A percentile compares a stretch with the other conserved stretches of the same genome.
Evolutionary conservation across 2,888 invertebrate species (phyloP).

Genomic region (Dolomedes plantarius): DNA sequence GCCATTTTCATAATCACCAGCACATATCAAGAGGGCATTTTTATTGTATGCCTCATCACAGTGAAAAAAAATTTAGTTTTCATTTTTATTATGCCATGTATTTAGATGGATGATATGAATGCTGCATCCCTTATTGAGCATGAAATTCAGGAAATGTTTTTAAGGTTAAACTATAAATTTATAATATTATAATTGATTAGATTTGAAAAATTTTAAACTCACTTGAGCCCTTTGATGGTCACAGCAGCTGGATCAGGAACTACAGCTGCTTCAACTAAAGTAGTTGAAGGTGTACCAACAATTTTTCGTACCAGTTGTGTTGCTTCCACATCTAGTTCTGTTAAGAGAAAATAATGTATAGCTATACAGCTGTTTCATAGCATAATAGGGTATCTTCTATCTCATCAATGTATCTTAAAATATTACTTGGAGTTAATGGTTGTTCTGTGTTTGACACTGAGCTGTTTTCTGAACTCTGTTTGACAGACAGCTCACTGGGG

Average conservation of each 20-base stretch:
- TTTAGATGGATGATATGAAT: no score
- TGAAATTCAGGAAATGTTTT: no score
- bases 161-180: no score
- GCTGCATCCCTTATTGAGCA: no score
- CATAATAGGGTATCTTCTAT: no score
- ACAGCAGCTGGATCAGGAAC: slow-evolving; percentile 64
- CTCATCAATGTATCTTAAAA: neutral
- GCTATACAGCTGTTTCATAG: neutral
- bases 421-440: slow-evolving; percentile 53
- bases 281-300: slow-evolving; percentile 51
- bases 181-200: no score
- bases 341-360: neutral
- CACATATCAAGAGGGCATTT: no score
- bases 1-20: no score
- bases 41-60: no score
- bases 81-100: no score
- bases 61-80: no score
- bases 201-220: no score
- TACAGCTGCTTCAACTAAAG: slow-evolving; percentile 61
- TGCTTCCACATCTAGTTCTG: slow-evolving; percentile 68
- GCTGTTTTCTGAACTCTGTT: slow-evolving; percentile 32
- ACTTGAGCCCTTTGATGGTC: slow-evolving; percentile 67
- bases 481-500: slow-evolving; percentile 27
- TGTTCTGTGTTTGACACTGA: slow-evolving; percentile 19
- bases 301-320: slow-evolving; percentile 67